These are phyloP conservation scores for Anaspis maculata DNA, from an alignment of 2,888 invertebrate species.

Conservation along the genomic window DNA sequence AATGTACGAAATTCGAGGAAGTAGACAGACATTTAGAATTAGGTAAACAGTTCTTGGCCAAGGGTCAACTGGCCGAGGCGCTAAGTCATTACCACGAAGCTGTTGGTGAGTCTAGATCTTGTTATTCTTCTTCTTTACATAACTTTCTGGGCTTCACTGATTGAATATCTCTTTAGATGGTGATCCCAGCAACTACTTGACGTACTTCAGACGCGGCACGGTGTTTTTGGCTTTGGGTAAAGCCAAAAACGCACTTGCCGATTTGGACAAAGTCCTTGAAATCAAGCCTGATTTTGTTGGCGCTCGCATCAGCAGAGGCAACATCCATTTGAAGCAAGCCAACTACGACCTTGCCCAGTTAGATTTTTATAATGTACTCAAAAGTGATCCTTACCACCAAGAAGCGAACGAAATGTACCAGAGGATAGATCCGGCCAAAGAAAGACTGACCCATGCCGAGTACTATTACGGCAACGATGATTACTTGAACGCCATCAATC, in stretches of 20 bases:
- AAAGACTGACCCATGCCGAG: conserved; percentile 57
- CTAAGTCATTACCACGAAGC: conserved; percentile 96
- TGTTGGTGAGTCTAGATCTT: conserved; percentile 60
- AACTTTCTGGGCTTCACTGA: conserved; percentile 1
- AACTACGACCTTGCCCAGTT: conserved; percentile 71
- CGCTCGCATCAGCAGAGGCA: conserved; percentile 69
- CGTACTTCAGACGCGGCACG: conserved; percentile 91
- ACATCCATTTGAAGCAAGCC: conserved; percentile 84
- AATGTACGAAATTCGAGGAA: conserved; percentile 64
- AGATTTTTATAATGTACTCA: conserved; percentile 72
- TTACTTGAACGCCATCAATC: conserved; percentile 51
- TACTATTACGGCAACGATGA: conserved; percentile 52
- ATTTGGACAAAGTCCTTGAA: conserved; percentile 86
- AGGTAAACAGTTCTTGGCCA: conserved; percentile 84
- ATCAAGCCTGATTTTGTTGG: conserved; percentile 92
- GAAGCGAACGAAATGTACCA: conserved; percentile 66
- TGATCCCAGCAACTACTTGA: conserved; percentile 92
- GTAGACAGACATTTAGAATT: conserved; percentile 89
- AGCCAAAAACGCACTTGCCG: conserved; percentile 88
- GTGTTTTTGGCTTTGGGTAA: conserved; percentile 94
- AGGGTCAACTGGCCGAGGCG: conserved; percentile 92
- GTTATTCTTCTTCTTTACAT: conserved; percentile 1
- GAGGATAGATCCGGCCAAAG: conserved; percentile 54
- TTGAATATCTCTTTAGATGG: conserved; percentile 83
- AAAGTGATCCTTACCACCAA: conserved; percentile 65